A percentile compares a stretch with the other conserved stretches of the same genome.
Evolutionary conservation across 2,797 vertebrate genomes (phyloP).

Genomic region (Pangasius mekongensis): DNA sequence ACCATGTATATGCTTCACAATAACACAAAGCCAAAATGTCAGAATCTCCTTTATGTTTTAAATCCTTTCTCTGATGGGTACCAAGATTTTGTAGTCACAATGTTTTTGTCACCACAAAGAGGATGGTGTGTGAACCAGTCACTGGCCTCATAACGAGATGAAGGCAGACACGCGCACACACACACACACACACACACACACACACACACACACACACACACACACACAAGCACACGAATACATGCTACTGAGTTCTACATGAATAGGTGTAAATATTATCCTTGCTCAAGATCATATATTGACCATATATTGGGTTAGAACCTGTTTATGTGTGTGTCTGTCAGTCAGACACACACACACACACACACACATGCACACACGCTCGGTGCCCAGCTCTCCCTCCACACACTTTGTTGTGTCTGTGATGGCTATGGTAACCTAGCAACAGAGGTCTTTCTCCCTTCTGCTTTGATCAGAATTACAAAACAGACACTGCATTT

Average conservation of each 20-base stretch:
- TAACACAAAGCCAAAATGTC: neutral
- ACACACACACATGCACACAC: conserved; percentile 6
- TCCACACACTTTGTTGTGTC: conserved; percentile 49
- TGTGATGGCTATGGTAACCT: conserved; percentile 52
- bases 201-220: neutral
- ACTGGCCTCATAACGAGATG: neutral
- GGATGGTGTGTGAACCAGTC: neutral
- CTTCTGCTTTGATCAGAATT: conserved; percentile 42
- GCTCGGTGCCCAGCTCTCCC: conserved; percentile 22
- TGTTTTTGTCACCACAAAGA: neutral
- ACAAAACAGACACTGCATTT: conserved; percentile 24
- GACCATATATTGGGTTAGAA: neutral
- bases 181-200: neutral
- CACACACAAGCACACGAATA: neutral
- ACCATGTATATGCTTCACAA: neutral
- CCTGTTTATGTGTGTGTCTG: neutral
- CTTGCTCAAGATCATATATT: neutral
- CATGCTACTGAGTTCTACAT: neutral
- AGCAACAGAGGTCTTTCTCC: conserved; percentile 54
- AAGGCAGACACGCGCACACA: neutral
- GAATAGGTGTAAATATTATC: neutral
- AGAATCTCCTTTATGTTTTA: neutral
- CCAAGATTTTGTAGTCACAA: neutral
- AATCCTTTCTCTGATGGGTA: neutral
- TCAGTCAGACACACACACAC: neutral